Evolutionary conservation across 2,113 vertebrate species (phyloP).

Genomic region (Chaetorhynchus papuensis): DNA sequence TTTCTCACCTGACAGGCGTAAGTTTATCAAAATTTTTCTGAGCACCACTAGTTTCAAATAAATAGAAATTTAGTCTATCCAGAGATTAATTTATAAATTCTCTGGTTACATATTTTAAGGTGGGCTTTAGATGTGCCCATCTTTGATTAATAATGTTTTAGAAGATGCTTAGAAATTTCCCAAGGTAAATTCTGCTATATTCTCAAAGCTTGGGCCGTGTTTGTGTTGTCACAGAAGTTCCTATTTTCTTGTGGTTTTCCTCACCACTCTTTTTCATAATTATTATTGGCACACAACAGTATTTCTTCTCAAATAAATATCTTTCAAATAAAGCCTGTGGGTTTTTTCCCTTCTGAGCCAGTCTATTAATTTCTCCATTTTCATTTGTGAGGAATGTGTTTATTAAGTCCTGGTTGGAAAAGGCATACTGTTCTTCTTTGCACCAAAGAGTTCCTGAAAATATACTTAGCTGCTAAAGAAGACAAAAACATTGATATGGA

Average conservation of each 20-base stretch:
- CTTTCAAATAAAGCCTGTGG: background rate
- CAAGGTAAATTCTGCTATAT: background rate
- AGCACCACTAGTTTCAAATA: background rate
- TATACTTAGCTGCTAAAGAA: background rate
- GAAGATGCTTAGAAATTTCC: background rate
- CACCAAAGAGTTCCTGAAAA: background rate
- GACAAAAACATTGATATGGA: background rate
- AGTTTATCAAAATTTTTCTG: background rate
- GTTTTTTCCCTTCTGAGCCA: background rate
- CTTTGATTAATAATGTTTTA: background rate
- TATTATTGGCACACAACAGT: background rate
- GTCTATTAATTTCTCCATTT: background rate
- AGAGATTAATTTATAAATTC: background rate
- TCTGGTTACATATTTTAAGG: background rate
- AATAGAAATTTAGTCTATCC: background rate
- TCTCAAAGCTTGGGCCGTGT: background rate
- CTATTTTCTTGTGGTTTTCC: background rate
- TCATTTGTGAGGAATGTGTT: background rate
- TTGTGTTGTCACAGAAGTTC: background rate
- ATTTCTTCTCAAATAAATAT: background rate
- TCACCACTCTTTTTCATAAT: background rate
- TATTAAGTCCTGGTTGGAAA: background rate
- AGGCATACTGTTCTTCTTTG: background rate
- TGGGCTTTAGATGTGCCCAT: background rate
- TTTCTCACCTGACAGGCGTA: background rate